Evolutionary conservation across 2,888 invertebrate species (phyloP), one percentile per base, ranked within the genome.

Genomic region (Atethmia centrago): DNA sequence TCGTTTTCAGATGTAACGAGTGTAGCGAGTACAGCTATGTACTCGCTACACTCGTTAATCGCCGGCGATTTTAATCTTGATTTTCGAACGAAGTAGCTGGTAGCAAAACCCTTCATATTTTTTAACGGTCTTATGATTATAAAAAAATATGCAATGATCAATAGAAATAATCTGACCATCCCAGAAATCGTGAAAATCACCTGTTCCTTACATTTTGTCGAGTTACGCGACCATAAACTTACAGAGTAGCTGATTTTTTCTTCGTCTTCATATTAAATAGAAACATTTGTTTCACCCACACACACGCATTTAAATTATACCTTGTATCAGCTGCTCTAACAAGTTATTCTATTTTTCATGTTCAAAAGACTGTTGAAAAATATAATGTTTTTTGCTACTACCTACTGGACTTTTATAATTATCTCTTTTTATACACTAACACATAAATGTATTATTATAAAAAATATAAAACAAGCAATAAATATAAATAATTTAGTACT

Each of bases 401-500:
- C 28, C 19, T 28, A 28, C 28, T 9, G 19, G 7, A 19, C 19
- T 61, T 61, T 16, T 9, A 25, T 16, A 40, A n/a, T n/a, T n/a
- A 8, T 58, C 36, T 36, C 36, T 36, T 36, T 5, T 14, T 21
- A n/a, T 56, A n/a, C 14, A 63, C n/a, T n/a, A 51, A 36, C 51
- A 36, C 25, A 68, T n/a, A 61, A 61, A 61, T 47, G 19, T 47
- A 14, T 62, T 25, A 25, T 19, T 42, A 31, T 53, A 31, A n/a
- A 62, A 31, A 47, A 19, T 31, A 51, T 10, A 51, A 65, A 61
- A 62, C 51, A 47, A 71, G 25, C 51, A 56, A 56, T 21, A 56
- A 49, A 49, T 40, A 51, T 49, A 58, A 31, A 49, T 36, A 65
- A 36, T 12, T n/a, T 31, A 21, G 25, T 58, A 36, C 3, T 25